A percentile compares a stretch with the other conserved stretches of the same genome.
Conservation (phyloP, 1,140 invertebrate genomes). For the Antheraea mylitta region DNA sequence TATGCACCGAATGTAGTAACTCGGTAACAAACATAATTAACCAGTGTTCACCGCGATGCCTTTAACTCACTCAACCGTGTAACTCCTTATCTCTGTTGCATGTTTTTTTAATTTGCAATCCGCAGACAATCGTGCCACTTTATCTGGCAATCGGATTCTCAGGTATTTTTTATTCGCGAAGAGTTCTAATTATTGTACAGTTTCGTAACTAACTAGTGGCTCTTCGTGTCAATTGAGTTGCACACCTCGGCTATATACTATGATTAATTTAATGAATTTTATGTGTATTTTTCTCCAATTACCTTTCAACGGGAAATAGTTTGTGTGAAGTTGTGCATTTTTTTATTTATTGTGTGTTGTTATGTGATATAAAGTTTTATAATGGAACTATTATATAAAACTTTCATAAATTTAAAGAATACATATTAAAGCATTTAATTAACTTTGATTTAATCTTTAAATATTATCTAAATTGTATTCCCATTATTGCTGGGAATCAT, state of each 20-base stretch:
- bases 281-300: background rate
- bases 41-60: conserved; percentile 57
- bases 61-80: conserved; percentile 64
- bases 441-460: too few relatives aligned
- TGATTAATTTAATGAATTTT: background rate
- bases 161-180: conserved; percentile 71
- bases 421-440: too few relatives aligned
- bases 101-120: conserved; percentile 77
- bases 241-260: background rate
- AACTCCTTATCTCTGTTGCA: conserved; percentile 75
- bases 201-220: conserved; percentile 16
- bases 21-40: conserved; percentile 75
- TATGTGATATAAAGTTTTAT: background rate
- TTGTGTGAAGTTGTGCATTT: too few relatives aligned
- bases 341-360: background rate
- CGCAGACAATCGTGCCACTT: conserved; percentile 66
- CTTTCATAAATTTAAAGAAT: too few relatives aligned
- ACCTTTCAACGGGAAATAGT: background rate
- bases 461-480: too few relatives aligned
- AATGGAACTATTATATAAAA: background rate
- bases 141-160: conserved; percentile 74
- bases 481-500: too few relatives aligned
- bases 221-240: conserved; percentile 61
- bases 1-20: conserved; percentile 63
- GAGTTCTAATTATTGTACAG: conserved; percentile 67